Base-by-base conservation (phyloP, 2,888 invertebrate genomes). In the Drosophila atripex region DNA sequence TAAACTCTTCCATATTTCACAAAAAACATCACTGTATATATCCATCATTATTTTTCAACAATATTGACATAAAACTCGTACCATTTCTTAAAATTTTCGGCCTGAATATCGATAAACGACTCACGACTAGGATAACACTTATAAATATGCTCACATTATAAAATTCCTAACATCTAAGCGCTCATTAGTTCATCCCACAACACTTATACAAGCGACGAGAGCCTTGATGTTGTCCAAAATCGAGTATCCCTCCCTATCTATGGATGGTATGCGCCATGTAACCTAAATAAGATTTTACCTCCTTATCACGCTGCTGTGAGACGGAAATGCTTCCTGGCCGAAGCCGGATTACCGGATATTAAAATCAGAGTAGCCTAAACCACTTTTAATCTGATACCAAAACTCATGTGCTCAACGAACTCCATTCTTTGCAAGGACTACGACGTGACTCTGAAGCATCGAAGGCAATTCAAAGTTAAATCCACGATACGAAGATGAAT, bases 71-170 rank as follows among this genome's bases (percentile, higher is more conserved):
- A 46, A n/a, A 59, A 60, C 23, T n/a, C 18, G 25, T 51, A 18
- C 16, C 11, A 23, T 30, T 5, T 38, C 6, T 51, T 38, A 59
- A 59, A 59, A 38, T 64, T 43, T 51, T 64, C 7, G 54, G 57
- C 54, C 35, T 63, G 12, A 51, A 23, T 7, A 8, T 65, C 43
- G 49, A 60, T 38, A 60, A 30, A 18, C 45, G 56, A 50, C 52
- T 65, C 30, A 65, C 52, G n/a, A n/a, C n/a, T 61, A 69, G 45
- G 53, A 46, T 56, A 28, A 71, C 28, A 12, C 32, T 65, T 23
- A 50, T 51, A 54, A 51, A 55, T 51, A 54, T 55, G 38, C 50
- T 65, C 28, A 49, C 47, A 68, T 60, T 12, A 69, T 75, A 41
- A 73, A 71, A 47, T 71, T n/a, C n/a, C n/a, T n/a, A n/a, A n/a